phyloP scores from a whole-genome alignment of 2,888 invertebrate species.

The Drosophila affinis region DNA sequence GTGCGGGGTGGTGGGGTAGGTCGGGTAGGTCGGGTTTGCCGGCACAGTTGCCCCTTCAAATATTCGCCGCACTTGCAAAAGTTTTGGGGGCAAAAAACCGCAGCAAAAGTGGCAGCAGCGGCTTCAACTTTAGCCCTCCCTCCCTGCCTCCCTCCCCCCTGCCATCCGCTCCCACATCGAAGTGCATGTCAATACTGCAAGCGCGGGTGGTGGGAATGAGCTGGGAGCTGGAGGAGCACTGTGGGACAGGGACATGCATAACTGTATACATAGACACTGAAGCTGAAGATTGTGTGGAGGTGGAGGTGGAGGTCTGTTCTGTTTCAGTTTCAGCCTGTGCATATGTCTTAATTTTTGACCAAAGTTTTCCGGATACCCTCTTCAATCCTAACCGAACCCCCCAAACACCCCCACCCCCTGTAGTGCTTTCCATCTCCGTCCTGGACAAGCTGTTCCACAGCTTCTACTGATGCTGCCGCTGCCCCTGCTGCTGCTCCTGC shows the following conservation, averaged over 20 bases:
- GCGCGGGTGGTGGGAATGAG: not conserved
- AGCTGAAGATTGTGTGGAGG: conserved; percentile 11
- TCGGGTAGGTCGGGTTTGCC: conserved; percentile 7
- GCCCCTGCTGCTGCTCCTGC: conserved; percentile 2
- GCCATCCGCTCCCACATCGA: conserved; percentile 15
- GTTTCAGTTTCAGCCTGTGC: conserved; percentile 42
- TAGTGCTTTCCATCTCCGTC: not conserved
- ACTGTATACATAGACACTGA: conserved; percentile 22
- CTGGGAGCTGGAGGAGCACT: not conserved
- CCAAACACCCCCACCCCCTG: too few species aligned
- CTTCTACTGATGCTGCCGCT: conserved; percentile 10
- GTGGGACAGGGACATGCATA: conserved; percentile 35
- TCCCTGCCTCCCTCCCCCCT: not conserved
- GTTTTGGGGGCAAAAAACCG: conserved; percentile 35
- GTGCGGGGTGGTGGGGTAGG: conserved; percentile 15
- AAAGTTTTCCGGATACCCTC: conserved; percentile 36
- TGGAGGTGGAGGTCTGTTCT: conserved; percentile 15
- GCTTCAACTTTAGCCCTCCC: not conserved
- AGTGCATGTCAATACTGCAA: conserved; percentile 39
- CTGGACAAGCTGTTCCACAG: conserved; percentile 1
- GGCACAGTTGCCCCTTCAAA: not conserved
- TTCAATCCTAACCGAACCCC: not conserved
- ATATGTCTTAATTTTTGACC: conserved; percentile 69
- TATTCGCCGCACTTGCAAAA: conserved; percentile 26
- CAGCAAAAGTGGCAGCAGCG: conserved; percentile 54